Evolutionary conservation across 2,888 invertebrate species (phyloP).

Genomic region (Cataglyphis altisquamis): DNA sequence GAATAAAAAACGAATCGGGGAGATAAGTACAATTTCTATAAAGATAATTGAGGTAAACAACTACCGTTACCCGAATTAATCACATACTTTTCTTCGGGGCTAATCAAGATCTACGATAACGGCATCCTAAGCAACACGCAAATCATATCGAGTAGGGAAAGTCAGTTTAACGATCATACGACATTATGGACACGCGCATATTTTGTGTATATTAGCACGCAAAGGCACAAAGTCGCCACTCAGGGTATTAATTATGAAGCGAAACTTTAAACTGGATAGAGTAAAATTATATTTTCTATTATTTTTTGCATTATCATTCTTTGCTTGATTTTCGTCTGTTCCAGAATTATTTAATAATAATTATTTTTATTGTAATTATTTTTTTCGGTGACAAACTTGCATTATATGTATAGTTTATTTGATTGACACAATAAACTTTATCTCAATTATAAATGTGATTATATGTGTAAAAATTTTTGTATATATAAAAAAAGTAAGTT

Average conservation of each 20-base stretch:
- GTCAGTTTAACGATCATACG: conserved; percentile 28
- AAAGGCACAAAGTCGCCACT: conserved; percentile 16
- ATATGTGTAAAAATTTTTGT: background rate
- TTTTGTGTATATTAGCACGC: conserved; percentile 48
- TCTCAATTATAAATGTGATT: background rate
- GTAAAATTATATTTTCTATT: conserved; percentile 8
- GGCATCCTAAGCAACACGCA: conserved; percentile 33
- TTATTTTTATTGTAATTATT: background rate
- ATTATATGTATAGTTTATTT: background rate
- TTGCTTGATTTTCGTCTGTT: background rate
- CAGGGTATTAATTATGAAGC: conserved; percentile 13
- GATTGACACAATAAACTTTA: background rate
- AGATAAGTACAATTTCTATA: conserved; percentile 31
- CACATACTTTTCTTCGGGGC: conserved; percentile 36
- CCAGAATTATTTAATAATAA: background rate
- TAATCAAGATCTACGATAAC: conserved; percentile 49
- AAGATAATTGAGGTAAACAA: conserved; percentile 38
- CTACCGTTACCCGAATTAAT: conserved; percentile 41
- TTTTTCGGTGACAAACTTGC: background rate
- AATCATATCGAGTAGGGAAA: conserved; percentile 48
- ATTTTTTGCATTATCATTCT: background rate
- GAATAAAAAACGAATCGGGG: conserved; percentile 3
- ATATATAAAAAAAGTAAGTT: background rate
- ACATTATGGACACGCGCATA: conserved; percentile 36
- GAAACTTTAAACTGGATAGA: conserved; percentile 19